Base-by-base conservation (phyloP, 2,888 invertebrate species). In the Ichneumoninae sp. region DNA sequence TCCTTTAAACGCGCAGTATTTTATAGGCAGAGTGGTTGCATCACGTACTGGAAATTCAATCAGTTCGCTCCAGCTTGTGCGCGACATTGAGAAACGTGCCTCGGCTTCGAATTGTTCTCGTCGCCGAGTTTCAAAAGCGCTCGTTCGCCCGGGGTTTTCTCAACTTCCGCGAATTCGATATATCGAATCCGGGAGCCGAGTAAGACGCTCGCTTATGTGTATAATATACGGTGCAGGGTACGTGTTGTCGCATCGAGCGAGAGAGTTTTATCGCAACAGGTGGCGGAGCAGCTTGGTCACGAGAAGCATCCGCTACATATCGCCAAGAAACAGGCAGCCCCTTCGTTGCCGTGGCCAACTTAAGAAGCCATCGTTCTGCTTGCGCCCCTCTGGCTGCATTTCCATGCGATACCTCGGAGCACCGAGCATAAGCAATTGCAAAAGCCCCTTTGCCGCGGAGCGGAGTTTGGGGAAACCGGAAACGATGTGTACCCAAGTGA, bases 201-300 rank as follows among this genome's bases (percentile, higher is more conserved):
- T 65, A 19, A 63, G n/a, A 36, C 65, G 52, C 30, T 63, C 3
- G 19, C 6, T n/a, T 65, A 69, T 65, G 22, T 22, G 47, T 81
- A 50, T 47, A 4, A 30, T 83, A 50, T 66, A 26, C 19, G 0
- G 54, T 7, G 30, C 22, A n/a, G 19, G 30, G 50, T 54, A 71
- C 81, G 81, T 83, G 85, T 57, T 83, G 83, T 50, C 81, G 85
- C 75, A 83, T 81, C 79, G 85, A 85, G 83, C 80, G 85, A 88
- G 88, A 88, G 87, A 86, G 88, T 89, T 89, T 88, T 88, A 87
- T 90, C 85, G 90, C 90, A 90, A 90, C 90, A 90, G 90, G 90
- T 90, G 89, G 90, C 82, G 85, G 82, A 77, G 73, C 74, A 70
- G 73, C 68, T 79, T 57, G 40, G 76, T 26, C 73, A 30, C 40